A percentile compares a stretch with the other conserved stretches of the same genome.
Conservation (phyloP, 2,888 invertebrate genomes). For the Rapana venosa region DNA sequence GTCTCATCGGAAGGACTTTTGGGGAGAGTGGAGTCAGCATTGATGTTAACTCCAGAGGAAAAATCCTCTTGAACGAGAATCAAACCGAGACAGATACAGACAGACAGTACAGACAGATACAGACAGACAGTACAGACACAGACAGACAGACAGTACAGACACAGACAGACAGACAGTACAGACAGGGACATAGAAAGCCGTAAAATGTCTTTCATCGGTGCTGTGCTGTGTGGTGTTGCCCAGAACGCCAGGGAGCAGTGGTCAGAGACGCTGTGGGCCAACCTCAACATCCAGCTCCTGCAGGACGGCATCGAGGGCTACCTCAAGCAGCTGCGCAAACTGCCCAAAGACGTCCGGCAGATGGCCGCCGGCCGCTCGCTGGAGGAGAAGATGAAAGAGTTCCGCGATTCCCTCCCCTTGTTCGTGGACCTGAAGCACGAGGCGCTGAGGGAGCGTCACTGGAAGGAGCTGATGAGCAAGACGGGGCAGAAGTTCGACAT, state of each 20-base stretch:
- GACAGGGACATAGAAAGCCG: too few species aligned
- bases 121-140: too few species aligned
- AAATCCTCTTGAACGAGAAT: too few species aligned
- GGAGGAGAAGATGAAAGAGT: slow-evolving; percentile 91
- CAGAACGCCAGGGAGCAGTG: slow-evolving; percentile 86
- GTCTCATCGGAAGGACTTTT: too few species aligned
- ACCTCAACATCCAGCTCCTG: slow-evolving; percentile 90
- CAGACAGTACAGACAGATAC: too few species aligned
- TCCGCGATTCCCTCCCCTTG: slow-evolving; percentile 90
- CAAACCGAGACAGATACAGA: too few species aligned
- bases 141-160: too few species aligned
- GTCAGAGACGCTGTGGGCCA: slow-evolving; percentile 92
- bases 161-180: too few species aligned
- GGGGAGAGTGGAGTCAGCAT: too few species aligned
- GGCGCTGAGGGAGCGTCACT: slow-evolving; percentile 92
- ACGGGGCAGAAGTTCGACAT: slow-evolving; percentile 91
- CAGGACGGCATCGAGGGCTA: slow-evolving; percentile 92
- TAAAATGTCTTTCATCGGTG: too few species aligned
- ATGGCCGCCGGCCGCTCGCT: slow-evolving; percentile 85
- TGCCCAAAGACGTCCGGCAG: slow-evolving; percentile 83
- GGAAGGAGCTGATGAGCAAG: slow-evolving; percentile 91
- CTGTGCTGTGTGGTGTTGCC: slow-evolving; percentile 30
- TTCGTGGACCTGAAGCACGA: slow-evolving; percentile 95
- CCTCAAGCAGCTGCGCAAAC: slow-evolving; percentile 87
- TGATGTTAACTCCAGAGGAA: too few species aligned